Base-by-base conservation (phyloP, 2,888 invertebrate genomes). In the Lasioglossum malachurum region DNA sequence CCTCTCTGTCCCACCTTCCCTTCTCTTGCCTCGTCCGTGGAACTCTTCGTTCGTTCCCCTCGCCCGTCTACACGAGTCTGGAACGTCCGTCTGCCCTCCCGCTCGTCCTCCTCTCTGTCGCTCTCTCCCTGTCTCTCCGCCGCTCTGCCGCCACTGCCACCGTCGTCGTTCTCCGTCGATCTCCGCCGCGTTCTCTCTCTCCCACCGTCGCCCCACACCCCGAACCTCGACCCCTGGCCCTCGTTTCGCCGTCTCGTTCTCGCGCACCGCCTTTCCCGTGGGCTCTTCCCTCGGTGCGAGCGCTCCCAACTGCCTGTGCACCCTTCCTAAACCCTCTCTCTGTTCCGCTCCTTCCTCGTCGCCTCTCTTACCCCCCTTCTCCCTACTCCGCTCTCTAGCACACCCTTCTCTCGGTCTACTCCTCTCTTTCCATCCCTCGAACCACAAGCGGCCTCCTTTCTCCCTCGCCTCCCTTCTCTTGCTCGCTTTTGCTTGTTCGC, bases 41-140 rank as follows among this genome's bases (percentile, higher is more conserved):
- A 78, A 79, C 82, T 86, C 86, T 84, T 88, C 85, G 90, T 88
- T 88, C 88, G 69, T 83, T 91, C 91, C 92, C 92, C 87, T 92
- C 88, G 90, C 91, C 92, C 92, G 84, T 92, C 89, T 72, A 41
- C 69, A 23, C 87, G 77, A 82, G 85, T 85, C 89, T 80, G 76
- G 76, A 71, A 83, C 87, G 81, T 80, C 88, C 91, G 89, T 88
- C 84, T 76, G 81, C 78, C 75, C 80, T 71, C 89, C 85, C 83
- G 83, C 87, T 64, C 19, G 4, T 57, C n/a, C 57, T 57, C 19
- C 64, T 64, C 64, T 64, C 31, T 27, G 2, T 64, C 64, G 31
- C 64, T 4, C 27, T 31, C 27, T 64, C 64, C 4, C 27, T 31
- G 16, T 31, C 64, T 64, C 64, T 64, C 31, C 23, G 80, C 82